Base-by-base conservation (phyloP, 2,113 vertebrate species). In the Xenopus tropicalis region DNA sequence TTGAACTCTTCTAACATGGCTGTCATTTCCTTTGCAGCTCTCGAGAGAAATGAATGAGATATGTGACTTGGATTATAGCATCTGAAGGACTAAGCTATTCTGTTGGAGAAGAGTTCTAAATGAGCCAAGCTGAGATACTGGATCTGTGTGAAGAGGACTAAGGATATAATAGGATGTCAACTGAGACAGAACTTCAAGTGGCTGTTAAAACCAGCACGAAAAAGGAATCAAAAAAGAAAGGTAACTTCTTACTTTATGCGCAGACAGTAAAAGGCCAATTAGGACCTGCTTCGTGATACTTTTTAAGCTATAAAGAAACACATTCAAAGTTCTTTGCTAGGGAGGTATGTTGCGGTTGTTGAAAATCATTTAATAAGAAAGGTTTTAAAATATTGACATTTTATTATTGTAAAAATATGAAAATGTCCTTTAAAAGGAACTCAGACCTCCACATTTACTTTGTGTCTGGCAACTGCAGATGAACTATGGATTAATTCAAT, bases 141-240 rank as follows among this genome's bases (percentile, higher is more conserved):
- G 91, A 93, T 91, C 91, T 92, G 90, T 91, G 91, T 94, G 92
- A 95, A 91, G 91, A 93, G 86, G 91, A 91, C 90, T 93, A 91
- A 94, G 93, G 92, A 96, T 91, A 93, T 90, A 91, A 88, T 93
- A 99, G 94, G 92, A 98, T 99, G 97, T 99, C 97, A 95, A 96
- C 96, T 93, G 97, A 99, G 96, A 94, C 96, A 88, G 97, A 99
- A 91, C 94, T 97, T 87, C 97, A 97, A 93, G 93, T 94, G 93
- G 94, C 95, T 94, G 93, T 96, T 89, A 96, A 96, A 95, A 94
- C 96, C 93, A 94, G 95, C 90, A 84, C 97, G 88, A 97, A 94
- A 92, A 97, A 96, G 92, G 97, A 98, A 89, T 96, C 95, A 88
- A 98, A 86, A 91, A 97, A 95, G 91, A 98, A 97, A 97, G 96